Evolutionary conservation across 2,797 vertebrate genomes (phyloP).

Genomic region (Pantherophis vulpinus): DNA sequence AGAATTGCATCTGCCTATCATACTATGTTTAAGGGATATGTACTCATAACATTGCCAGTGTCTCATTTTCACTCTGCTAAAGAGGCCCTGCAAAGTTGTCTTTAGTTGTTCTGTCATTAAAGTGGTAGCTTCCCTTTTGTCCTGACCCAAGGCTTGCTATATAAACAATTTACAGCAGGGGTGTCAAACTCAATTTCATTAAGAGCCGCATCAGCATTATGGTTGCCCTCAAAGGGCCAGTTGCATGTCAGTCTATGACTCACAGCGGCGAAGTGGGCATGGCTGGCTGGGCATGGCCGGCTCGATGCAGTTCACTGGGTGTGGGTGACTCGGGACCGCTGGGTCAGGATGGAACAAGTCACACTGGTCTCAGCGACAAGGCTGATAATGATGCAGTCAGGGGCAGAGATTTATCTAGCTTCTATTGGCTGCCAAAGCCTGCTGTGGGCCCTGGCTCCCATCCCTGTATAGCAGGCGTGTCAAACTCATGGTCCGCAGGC

Average conservation of each 20-base stretch:
- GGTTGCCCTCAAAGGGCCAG: neutral
- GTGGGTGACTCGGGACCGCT: accelerated
- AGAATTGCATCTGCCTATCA: neutral
- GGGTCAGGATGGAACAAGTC: neutral
- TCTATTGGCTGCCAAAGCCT: neutral
- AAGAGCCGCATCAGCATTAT: neutral
- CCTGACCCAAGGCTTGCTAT: neutral
- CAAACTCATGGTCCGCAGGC: no score
- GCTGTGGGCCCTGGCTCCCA: neutral
- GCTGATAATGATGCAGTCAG: neutral
- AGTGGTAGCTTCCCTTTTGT: neutral
- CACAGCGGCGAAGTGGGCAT: neutral
- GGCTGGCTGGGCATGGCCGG: neutral
- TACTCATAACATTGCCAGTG: neutral
- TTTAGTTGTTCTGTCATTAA: neutral
- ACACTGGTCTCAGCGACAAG: neutral
- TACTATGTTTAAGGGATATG: neutral
- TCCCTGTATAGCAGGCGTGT: neutral
- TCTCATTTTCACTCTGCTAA: neutral
- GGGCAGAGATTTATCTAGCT: neutral
- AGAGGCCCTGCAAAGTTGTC: neutral
- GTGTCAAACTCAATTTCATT: neutral
- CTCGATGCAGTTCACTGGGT: neutral
- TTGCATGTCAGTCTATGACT: neutral
- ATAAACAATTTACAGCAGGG: neutral